These are phyloP conservation scores for Pedetes capensis DNA, from an alignment of 2,113 vertebrate genomes.

Conservation along the genomic window DNA sequence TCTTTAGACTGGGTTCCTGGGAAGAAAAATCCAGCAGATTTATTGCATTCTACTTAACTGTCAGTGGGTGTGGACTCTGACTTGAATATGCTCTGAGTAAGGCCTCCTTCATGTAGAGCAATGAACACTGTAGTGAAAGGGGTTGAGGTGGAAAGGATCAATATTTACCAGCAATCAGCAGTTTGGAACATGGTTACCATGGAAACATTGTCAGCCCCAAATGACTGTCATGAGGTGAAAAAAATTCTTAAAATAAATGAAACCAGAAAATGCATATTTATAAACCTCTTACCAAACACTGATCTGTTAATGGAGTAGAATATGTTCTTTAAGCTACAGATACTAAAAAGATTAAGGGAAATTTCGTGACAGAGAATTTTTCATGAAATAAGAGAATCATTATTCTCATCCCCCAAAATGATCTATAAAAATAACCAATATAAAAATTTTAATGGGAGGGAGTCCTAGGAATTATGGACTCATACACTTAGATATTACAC, in stretches of 20 bases:
- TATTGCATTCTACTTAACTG: accelerated
- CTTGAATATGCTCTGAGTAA: neutral
- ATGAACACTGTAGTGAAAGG: neutral
- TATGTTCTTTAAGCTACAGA: neutral
- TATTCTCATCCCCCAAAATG: neutral
- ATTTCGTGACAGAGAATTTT: conserved; percentile 7
- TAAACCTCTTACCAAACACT: conserved; percentile 59
- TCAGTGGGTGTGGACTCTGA: neutral
- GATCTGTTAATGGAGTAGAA: conserved; percentile 30
- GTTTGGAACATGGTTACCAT: conserved; percentile 50
- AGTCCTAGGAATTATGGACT: neutral
- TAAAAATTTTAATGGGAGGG: neutral
- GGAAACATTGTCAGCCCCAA: conserved; percentile 52
- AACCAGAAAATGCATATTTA: conserved; percentile 65
- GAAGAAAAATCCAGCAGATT: neutral
- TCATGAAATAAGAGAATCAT: conserved; percentile 22
- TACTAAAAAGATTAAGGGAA: neutral
- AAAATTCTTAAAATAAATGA: conserved; percentile 73
- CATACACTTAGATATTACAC: neutral
- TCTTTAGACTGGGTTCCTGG: neutral
- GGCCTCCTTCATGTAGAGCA: neutral
- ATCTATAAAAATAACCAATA: neutral
- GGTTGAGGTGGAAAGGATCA: neutral
- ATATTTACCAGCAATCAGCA: conserved; percentile 25
- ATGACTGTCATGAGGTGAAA: conserved; percentile 70